A percentile compares a stretch with the other conserved stretches of the same genome.
Evolutionary conservation across 2,888 invertebrate species (phyloP).

Genomic region (Dynastes maya): DNA sequence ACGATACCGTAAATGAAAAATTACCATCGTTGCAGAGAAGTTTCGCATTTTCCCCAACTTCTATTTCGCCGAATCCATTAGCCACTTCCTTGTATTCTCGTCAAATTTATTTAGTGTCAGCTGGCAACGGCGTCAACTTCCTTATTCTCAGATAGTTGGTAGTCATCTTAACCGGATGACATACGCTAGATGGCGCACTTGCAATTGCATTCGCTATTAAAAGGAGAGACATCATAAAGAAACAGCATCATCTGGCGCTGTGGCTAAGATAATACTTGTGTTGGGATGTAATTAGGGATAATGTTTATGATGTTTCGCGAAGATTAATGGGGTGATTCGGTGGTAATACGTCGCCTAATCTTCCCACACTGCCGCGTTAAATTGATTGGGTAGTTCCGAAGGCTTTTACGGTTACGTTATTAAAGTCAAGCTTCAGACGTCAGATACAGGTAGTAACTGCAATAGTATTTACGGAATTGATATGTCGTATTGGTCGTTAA

Average conservation of each 20-base stretch:
- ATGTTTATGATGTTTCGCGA: slow-evolving; percentile 19
- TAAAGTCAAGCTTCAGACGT: neutral
- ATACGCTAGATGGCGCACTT: neutral
- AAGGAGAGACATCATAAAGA: neutral
- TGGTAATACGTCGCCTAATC: neutral
- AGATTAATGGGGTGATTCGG: slow-evolving; percentile 16
- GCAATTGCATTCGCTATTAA: neutral
- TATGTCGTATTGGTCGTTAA: too few relatives aligned
- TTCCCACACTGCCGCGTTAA: neutral
- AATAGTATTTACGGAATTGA: too few relatives aligned
- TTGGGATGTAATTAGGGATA: slow-evolving; percentile 7
- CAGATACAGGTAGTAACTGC: too few relatives aligned
- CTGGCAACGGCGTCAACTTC: too few relatives aligned
- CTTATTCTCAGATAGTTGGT: too few relatives aligned
- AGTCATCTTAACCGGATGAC: too few relatives aligned
- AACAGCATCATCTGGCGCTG: neutral
- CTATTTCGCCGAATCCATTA: too few relatives aligned
- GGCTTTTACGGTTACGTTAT: neutral
- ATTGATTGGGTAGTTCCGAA: slow-evolving; percentile 6
- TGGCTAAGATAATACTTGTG: slow-evolving; percentile 2
- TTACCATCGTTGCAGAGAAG: too few relatives aligned
- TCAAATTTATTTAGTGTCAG: too few relatives aligned
- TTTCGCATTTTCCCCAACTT: too few relatives aligned
- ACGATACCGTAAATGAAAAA: too few relatives aligned
- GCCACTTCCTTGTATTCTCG: too few relatives aligned